Evolutionary conservation across 2,888 invertebrate genomes (phyloP), one percentile per base, ranked within the genome.

Genomic region (Strigamia maritima): DNA sequence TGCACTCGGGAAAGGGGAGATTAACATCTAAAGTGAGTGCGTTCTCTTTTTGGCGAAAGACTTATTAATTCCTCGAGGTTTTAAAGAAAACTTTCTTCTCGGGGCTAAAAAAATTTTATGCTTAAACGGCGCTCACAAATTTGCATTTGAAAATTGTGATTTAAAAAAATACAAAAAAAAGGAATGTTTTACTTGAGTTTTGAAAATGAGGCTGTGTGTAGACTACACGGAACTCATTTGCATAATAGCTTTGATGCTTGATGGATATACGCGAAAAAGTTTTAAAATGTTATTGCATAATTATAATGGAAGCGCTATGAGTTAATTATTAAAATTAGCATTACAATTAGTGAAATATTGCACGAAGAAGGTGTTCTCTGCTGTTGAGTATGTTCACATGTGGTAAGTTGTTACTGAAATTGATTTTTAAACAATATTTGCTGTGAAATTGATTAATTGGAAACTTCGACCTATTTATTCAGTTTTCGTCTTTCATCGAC

Each of bases 1-100:
- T 54, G 54, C 54, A 54, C 44, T 44, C 44, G 44, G 44, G 44
- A 44, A 19, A 54, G 54, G 54, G 22, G 54, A 54, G 54, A 54
- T 54, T 54, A 54, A 54, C 54, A 54, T 54, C 54, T 54, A 54
- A 54, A 54, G 54, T 54, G 54, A 54, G 54, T 54, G 54, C 54
- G 54, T 54, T 19, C 54, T 54, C 54, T 19, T 54, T 54, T 54
- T 54, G 54, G 54, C 54, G 54, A 54, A 54, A 54, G 54, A 54
- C 54, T 54, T 54, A 54, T 54, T 54, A 54, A 54, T 54, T 54
- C 54, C 7, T 54, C 19, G 54, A 54, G 54, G 54, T 54, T 54
- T 54, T 54, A 54, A 54, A 54, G 54, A 54, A 54, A 54, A 54
- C 54, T 54, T 54, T 54, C 54, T 54, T 54, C 22, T 6, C 19